Base-by-base conservation (phyloP, 2,113 vertebrate species). In the Amazona guildingii region DNA sequence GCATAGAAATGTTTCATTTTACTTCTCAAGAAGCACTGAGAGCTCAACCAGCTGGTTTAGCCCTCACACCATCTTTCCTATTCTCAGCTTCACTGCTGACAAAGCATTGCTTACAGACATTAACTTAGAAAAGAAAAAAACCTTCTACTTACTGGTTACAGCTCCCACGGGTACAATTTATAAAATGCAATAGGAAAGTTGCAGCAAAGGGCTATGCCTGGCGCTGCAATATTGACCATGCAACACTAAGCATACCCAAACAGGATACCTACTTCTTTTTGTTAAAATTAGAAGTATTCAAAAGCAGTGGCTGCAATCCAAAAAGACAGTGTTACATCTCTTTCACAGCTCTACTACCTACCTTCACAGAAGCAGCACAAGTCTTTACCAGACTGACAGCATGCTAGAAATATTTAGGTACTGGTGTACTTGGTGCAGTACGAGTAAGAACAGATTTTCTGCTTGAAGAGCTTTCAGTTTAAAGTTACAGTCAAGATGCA, bases 181-280 rank as follows among this genome's bases (percentile, higher is more conserved):
- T 10, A 48, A 79, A 62, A 57, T 17, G 31, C 15, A 69, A 66
- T 0, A 0, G 75, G n/a, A 67, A 77, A 88, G 76, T 12, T 25
- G 13, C 52, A 90, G 82, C 46, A 35, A 61, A 7, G 24, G 44
- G 44, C 63, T 77, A 16, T 20, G 20, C 27, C 63, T 62, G 25
- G 46, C 0, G 0, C 7, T 61, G 76, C 46, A 48, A 52, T 37
- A 25, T 54, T 6, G 1, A 63, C n/a, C 49, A 43, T 4, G 33
- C 55, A 70, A 67, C 43, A n/a, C 48, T 11, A 27, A 52, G n/a
- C 13, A 7, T 7, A 63, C 16, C 14, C 52, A n/a, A 73, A 41
- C 16, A 20, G 23, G 3, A 2, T 3, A 9, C 3, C 9, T 33
- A 21, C 35, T 79, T 69, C 63, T 27, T 39, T 28, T 49, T 17